Evolutionary conservation across 2,113 vertebrate species (phyloP).

Genomic region (Hemiscyllium ocellatum): DNA sequence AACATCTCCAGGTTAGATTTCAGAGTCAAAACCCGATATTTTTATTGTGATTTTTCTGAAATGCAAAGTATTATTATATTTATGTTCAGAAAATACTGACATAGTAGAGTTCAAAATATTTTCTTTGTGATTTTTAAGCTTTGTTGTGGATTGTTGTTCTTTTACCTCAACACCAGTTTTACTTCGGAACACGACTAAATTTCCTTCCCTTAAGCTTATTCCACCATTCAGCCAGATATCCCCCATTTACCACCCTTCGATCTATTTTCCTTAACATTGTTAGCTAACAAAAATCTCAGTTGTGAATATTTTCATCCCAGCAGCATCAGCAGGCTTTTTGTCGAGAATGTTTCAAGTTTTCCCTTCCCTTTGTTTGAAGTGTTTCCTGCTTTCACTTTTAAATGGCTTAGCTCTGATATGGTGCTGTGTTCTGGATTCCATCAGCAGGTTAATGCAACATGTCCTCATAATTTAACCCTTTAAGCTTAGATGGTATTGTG

Average conservation of each 20-base stretch:
- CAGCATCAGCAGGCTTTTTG: not conserved
- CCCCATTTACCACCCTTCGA: not conserved
- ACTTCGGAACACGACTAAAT: not conserved
- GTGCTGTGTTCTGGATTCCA: not conserved
- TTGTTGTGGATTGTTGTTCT: not conserved
- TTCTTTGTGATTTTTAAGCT: not conserved
- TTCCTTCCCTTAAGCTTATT: not conserved
- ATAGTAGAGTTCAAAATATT: not conserved
- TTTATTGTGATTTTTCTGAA: not conserved
- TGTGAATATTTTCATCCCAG: not conserved
- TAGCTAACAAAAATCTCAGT: not conserved
- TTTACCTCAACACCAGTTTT: not conserved
- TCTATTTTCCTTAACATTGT: not conserved
- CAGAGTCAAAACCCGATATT: not conserved
- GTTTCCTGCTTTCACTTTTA: not conserved
- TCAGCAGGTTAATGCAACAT: not conserved
- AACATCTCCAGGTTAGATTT: not conserved
- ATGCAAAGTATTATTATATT: not conserved
- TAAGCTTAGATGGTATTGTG: not conserved
- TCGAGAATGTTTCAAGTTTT: not conserved
- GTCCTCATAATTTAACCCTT: not conserved
- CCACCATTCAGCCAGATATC: not conserved
- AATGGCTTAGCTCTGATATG: not conserved
- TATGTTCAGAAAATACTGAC: not conserved
- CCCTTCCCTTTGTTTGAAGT: not conserved